Evolutionary conservation across 1,140 invertebrate genomes (phyloP).

Genomic region (Eupeodes corollae): DNA sequence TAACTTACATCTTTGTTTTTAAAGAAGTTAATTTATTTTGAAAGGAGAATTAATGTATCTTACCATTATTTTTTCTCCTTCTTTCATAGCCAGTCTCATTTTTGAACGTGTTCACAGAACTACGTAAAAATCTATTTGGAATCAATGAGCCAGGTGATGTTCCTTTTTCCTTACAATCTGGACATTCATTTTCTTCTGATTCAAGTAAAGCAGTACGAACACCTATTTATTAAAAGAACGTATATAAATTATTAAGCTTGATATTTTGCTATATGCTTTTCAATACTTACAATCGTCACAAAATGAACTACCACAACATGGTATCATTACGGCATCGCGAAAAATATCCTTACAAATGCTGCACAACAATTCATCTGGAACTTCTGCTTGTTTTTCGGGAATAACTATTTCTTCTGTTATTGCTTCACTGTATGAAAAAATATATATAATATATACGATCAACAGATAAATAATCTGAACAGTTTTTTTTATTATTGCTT

Average conservation of each 20-base stretch:
- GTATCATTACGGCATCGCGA: constrained; percentile 90
- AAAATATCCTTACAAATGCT: constrained; percentile 87
- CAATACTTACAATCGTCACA: constrained; percentile 88
- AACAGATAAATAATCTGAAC: neutral
- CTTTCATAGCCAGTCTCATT: constrained; percentile 75
- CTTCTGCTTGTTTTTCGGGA: constrained; percentile 56
- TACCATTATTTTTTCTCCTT: too few relatives aligned
- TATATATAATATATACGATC: neutral
- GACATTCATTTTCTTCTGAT: constrained; percentile 89
- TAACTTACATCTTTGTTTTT: too few relatives aligned
- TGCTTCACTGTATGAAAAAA: neutral
- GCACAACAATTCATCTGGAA: constrained; percentile 85
- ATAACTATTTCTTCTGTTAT: constrained; percentile 24
- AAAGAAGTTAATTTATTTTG: too few relatives aligned
- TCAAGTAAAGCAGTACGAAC: constrained; percentile 78
- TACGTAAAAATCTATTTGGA: constrained; percentile 81
- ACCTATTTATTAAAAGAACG: constrained; percentile 45
- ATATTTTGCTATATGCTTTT: constrained; percentile 1
- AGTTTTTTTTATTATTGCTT: neutral
- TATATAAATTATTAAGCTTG: constrained; percentile 10
- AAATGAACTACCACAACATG: constrained; percentile 94
- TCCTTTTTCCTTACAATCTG: constrained; percentile 83
- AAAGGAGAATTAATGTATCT: too few relatives aligned
- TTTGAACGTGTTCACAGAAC: constrained; percentile 75
- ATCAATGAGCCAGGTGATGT: constrained; percentile 87